These are phyloP conservation scores for Chironomus tepperi DNA, from an alignment of 1,140 invertebrate species.

Conservation along the genomic window DNA sequence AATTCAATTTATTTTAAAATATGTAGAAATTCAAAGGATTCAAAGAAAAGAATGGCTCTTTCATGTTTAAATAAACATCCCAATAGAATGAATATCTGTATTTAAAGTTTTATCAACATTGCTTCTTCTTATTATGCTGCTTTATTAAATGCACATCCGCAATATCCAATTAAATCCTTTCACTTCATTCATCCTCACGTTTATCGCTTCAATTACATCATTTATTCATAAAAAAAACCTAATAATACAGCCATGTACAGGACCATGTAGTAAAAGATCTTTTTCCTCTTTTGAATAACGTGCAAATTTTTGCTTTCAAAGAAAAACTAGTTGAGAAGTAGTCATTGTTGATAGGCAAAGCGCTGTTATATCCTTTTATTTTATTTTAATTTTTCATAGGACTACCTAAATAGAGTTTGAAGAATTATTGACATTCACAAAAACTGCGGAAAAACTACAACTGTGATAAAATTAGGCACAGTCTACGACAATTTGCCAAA, in stretches of 20 bases:
- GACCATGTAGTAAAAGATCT: not conserved
- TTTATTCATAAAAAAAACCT: not conserved
- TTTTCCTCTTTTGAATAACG: not conserved
- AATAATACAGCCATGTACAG: too few species aligned
- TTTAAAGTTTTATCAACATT: not conserved
- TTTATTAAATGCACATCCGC: not conserved
- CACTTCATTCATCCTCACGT: not conserved
- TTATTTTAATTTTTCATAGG: too few species aligned
- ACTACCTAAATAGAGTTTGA: too few species aligned
- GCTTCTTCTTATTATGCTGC: not conserved
- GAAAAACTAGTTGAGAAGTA: too few species aligned
- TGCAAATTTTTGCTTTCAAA: not conserved
- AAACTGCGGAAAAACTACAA: too few species aligned
- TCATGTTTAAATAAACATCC: not conserved
- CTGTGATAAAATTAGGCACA: too few species aligned
- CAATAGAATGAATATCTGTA: not conserved
- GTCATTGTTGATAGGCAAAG: too few species aligned
- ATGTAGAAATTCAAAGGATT: not conserved
- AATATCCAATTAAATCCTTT: slow-evolving; percentile 9
- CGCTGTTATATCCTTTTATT: too few species aligned
- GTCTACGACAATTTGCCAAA: too few species aligned
- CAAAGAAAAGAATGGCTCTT: not conserved
- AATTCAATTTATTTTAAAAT: not conserved
- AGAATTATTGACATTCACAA: too few species aligned
- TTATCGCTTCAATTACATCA: slow-evolving; percentile 8